A percentile compares a stretch with the other conserved stretches of the same genome.
Conservation (phyloP, 2,113 vertebrate genomes). For the Antigone vipio region DNA sequence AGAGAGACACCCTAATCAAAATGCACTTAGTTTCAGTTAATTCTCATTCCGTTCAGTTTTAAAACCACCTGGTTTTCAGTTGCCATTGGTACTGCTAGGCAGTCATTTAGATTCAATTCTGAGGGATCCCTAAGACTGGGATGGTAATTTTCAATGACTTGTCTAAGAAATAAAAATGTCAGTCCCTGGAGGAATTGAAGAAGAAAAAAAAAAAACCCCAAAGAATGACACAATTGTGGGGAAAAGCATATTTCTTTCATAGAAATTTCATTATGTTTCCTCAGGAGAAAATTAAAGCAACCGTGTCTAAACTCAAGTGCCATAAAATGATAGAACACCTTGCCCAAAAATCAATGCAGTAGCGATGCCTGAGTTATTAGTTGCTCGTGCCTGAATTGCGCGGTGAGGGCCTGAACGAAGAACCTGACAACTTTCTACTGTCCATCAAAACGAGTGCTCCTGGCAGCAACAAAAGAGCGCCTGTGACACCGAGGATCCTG, state of each 20-base stretch:
- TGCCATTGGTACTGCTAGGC: neutral
- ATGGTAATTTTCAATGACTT: neutral
- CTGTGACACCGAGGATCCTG: neutral
- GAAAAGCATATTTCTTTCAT: neutral
- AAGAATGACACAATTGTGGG: neutral
- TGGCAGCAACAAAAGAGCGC: neutral
- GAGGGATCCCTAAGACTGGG: neutral
- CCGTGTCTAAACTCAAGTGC: neutral
- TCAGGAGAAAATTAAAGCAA: conserved; percentile 1
- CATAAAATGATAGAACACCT: neutral
- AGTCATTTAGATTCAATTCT: neutral
- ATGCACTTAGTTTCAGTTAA: neutral
- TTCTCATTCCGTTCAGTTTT: neutral
- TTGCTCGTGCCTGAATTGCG: neutral
- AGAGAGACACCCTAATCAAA: neutral
- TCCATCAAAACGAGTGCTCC: neutral
- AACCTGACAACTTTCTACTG: neutral
- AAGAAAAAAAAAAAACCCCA: rapidly evolving
- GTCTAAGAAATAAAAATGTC: neutral
- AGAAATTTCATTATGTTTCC: conserved; percentile 9
- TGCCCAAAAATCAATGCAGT: conserved; percentile 3
- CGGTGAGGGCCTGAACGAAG: neutral
- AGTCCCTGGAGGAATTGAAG: neutral
- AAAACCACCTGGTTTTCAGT: neutral
- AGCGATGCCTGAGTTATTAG: neutral